Base-by-base conservation (phyloP, 2,888 invertebrate genomes). In the Tethea ocularis region DNA sequence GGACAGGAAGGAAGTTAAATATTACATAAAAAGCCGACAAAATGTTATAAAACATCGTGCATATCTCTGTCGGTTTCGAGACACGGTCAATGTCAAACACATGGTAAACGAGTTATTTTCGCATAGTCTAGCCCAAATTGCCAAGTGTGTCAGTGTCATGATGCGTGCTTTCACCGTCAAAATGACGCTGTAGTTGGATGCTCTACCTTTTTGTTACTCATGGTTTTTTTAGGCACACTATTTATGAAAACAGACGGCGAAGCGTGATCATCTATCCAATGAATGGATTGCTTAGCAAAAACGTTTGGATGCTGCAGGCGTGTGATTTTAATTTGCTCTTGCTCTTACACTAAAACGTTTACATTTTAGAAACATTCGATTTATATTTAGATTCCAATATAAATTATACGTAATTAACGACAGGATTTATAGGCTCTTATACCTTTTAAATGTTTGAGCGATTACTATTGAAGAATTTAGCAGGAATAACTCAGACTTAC, bases 91-190 rank as follows among this genome's bases (percentile, higher is more conserved):
- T 68, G 66, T 61, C 66, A 64, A 56, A 51, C 59, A 56, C 57
- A 36, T 57, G 54, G 61, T 57, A 68, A 66, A 56, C 63, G 67
- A 69, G 66, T 68, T 78, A 74, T 77, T 77, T 83, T 80, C 61
- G 80, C 78, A 63, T 69, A 62, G 57, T 62, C 29, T 24, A 54
- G 63, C 69, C 75, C 61, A 77, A 74, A 72, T 71, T 68, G 72
- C 75, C 70, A 77, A 79, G 61, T 75, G 76, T 82, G 83, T 80
- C 83, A 83, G 67, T 80, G 82, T 74, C 76, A 68, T 61, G 64
- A 46, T 20, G 20, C 46, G 41, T 1, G 41, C 46, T 46, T 67
- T 61, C 59, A 61, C 46, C 62, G 56, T 59, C 57, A 60, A 61
- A 54, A 71, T 57, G 56, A 60, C 57, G 57, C 59, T 60, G n/a